Evolutionary conservation across 2,888 invertebrate genomes (phyloP).

Genomic region (Osmoderma eremita): DNA sequence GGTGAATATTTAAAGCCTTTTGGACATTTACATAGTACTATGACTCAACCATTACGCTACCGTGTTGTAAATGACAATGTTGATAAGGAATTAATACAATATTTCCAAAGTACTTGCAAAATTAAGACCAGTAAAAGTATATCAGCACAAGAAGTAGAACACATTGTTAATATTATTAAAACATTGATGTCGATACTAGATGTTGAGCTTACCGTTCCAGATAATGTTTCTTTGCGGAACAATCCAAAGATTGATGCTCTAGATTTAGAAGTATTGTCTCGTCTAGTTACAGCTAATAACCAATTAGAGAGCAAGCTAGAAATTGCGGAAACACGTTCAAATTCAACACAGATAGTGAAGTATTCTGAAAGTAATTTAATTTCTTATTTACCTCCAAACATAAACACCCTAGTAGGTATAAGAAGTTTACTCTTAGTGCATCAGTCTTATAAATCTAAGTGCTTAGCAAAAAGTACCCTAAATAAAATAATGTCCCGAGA

Average conservation of each 20-base stretch:
- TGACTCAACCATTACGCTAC: not conserved
- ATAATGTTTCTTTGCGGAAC: constrained; percentile 5
- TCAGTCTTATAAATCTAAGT: constrained; percentile 43
- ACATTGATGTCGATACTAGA: constrained; percentile 40
- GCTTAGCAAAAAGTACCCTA: not conserved
- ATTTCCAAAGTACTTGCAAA: constrained; percentile 45
- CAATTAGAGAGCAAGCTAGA: not conserved
- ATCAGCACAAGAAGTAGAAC: constrained; percentile 6
- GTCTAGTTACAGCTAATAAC: constrained; percentile 21
- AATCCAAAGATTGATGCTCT: constrained; percentile 33
- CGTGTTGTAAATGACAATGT: constrained; percentile 12
- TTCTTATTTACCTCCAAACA: constrained; percentile 49
- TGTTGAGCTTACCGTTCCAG: constrained; percentile 20
- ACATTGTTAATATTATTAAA: constrained; percentile 33
- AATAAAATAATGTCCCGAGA: not conserved
- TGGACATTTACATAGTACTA: constrained; percentile 7
- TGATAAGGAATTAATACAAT: constrained; percentile 43
- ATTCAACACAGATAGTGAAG: not conserved
- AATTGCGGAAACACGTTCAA: too few relatives aligned
- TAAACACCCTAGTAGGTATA: constrained; percentile 50
- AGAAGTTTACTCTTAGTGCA: constrained; percentile 50
- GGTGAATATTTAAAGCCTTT: constrained; percentile 18
- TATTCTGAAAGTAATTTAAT: not conserved
- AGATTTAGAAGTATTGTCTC: constrained; percentile 37
- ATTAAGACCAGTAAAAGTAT: constrained; percentile 35